Conservation (phyloP, 2,113 vertebrate genomes). For the Cochlearius cochlearius region DNA sequence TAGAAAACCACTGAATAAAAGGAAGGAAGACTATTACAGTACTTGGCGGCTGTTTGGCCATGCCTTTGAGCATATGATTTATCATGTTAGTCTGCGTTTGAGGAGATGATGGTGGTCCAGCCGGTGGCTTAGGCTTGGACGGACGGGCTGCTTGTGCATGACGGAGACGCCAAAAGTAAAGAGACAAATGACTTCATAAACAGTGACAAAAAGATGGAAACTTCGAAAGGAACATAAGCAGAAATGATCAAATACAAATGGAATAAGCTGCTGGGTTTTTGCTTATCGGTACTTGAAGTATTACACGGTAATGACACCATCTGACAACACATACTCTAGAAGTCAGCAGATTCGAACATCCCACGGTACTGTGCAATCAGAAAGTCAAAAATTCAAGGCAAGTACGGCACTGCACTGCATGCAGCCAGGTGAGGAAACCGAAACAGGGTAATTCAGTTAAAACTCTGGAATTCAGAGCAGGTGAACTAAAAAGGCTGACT, state of each 20-base stretch:
- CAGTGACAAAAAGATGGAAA: slow-evolving; percentile 72
- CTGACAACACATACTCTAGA: slow-evolving; percentile 41
- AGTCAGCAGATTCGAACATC: slow-evolving; percentile 37
- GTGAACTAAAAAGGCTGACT: slow-evolving; percentile 12
- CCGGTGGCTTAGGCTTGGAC: slow-evolving; percentile 70
- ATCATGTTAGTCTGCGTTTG: slow-evolving; percentile 78
- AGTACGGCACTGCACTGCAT: neutral
- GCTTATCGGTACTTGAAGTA: neutral
- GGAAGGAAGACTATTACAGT: slow-evolving; percentile 76
- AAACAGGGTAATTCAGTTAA: slow-evolving; percentile 4
- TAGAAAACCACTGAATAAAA: slow-evolving; percentile 71
- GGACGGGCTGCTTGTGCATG: slow-evolving; percentile 75
- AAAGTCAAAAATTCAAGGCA: slow-evolving; percentile 34
- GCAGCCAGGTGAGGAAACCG: slow-evolving; percentile 14
- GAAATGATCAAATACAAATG: slow-evolving; percentile 60
- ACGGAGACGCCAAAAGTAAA: slow-evolving; percentile 74
- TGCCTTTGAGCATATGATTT: slow-evolving; percentile 81
- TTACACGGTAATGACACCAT: slow-evolving; percentile 40
- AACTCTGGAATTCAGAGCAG: slow-evolving; percentile 16
- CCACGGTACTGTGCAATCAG: slow-evolving; percentile 17
- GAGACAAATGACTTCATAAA: slow-evolving; percentile 78
- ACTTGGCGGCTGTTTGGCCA: slow-evolving; percentile 81
- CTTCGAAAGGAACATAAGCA: slow-evolving; percentile 73
- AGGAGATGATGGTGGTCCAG: slow-evolving; percentile 76
- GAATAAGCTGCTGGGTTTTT: slow-evolving; percentile 55